Conservation (phyloP, 2,797 vertebrate species). For the Aphelocoma californica region DNA sequence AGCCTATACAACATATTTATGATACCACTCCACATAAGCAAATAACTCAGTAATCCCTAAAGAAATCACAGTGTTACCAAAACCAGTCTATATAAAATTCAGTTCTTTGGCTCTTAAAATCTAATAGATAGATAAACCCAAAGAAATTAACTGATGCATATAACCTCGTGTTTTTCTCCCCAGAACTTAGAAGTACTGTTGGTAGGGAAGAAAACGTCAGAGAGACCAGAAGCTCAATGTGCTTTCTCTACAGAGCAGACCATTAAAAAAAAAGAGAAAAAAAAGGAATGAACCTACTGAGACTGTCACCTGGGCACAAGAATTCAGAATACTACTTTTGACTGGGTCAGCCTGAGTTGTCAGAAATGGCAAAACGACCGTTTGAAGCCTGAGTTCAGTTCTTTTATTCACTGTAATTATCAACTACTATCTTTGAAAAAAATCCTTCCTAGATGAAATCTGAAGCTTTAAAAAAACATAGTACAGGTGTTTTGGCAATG, state of each 20-base stretch:
- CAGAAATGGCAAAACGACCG: background rate
- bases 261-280: background rate
- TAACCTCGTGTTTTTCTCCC: background rate
- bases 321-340: background rate
- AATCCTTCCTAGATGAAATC: background rate
- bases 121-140: background rate
- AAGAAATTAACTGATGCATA: background rate
- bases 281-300: background rate
- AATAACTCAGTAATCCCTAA: background rate
- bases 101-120: background rate
- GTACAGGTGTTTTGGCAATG: background rate
- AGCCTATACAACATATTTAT: background rate
- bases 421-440: background rate
- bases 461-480: background rate
- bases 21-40: background rate
- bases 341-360: background rate
- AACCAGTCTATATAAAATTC: background rate
- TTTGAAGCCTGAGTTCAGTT: background rate
- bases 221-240: background rate
- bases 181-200: background rate
- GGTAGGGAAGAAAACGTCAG: background rate
- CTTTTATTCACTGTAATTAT: background rate
- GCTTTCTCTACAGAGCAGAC: background rate
- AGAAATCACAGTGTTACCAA: background rate
- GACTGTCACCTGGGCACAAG: background rate